A percentile compares a stretch with the other conserved stretches of the same genome.
phyloP scores from a whole-genome alignment of 2,113 vertebrate genomes.

The Spilogale gracilis region DNA sequence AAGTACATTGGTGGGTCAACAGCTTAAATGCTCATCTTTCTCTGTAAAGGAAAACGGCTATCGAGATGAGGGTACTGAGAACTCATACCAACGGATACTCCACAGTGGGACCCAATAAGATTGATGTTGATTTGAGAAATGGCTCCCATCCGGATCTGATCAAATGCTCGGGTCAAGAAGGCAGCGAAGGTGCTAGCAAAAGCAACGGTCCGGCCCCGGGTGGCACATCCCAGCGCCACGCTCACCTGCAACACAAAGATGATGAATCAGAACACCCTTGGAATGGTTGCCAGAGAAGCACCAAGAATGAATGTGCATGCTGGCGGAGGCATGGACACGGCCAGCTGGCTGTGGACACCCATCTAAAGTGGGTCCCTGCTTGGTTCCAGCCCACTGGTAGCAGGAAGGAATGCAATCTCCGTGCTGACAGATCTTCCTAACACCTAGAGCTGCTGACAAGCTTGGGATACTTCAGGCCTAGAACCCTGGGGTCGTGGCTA shows the following conservation, averaged over 20 bases:
- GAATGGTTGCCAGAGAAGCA: not conserved
- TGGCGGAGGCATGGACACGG: no score
- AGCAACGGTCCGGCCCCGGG: slow-evolving; percentile 88
- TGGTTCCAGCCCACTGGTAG: not conserved
- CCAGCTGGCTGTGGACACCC: not conserved
- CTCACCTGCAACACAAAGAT: slow-evolving; percentile 87
- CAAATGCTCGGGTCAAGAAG: slow-evolving; percentile 91
- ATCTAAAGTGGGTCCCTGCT: not conserved
- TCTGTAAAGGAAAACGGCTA: not conserved
- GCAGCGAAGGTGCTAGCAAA: slow-evolving; percentile 93
- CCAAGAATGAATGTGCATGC: not conserved
- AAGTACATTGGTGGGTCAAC: not conserved
- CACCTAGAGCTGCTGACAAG: not conserved
- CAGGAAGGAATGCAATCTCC: not conserved
- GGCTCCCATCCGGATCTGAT: slow-evolving; percentile 93
- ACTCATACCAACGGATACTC: slow-evolving; percentile 91
- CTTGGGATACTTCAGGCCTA: not conserved
- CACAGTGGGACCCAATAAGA: slow-evolving; percentile 93
- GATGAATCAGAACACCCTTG: not conserved
- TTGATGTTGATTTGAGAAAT: slow-evolving; percentile 91
- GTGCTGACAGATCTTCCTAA: not conserved
- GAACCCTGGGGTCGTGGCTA: not conserved
- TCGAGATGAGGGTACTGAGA: not conserved
- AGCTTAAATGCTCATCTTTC: not conserved
- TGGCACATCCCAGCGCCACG: slow-evolving; percentile 92